Conservation (phyloP, 2,797 vertebrate genomes). For the Dallia pectoralis region DNA sequence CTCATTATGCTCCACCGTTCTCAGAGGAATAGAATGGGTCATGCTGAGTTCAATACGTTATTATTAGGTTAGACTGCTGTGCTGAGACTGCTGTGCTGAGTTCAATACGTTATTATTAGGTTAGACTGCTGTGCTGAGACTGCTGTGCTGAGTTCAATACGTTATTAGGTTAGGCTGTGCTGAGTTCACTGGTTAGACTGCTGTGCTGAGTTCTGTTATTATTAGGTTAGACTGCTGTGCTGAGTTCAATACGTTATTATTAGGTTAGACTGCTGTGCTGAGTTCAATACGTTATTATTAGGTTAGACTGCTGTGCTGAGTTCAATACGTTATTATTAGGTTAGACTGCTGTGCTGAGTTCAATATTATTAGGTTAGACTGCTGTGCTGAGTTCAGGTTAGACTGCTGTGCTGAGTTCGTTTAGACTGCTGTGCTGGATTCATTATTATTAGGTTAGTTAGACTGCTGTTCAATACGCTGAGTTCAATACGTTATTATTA, state of each 20-base stretch:
- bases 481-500: slow-evolving; percentile 66
- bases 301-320: too few species aligned
- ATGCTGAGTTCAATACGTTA: slow-evolving; percentile 62
- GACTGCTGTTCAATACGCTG: slow-evolving; percentile 42
- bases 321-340: slow-evolving; percentile 66
- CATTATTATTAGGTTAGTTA: slow-evolving; percentile 68
- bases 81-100: too few species aligned
- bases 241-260: slow-evolving; percentile 68
- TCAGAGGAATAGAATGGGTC: slow-evolving; percentile 63
- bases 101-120: slow-evolving; percentile 55
- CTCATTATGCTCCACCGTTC: slow-evolving; percentile 43
- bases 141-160: slow-evolving; percentile 39
- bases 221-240: slow-evolving; percentile 62
- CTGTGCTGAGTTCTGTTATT: slow-evolving; percentile 59
- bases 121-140: slow-evolving; percentile 57
- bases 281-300: slow-evolving; percentile 56
- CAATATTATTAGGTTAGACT: slow-evolving; percentile 64
- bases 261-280: slow-evolving; percentile 64
- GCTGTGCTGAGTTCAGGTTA: slow-evolving; percentile 59
- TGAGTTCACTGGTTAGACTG: slow-evolving; percentile 65
- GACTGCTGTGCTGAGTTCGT: slow-evolving; percentile 44
- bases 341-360: too few species aligned
- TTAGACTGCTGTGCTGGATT: too few species aligned
- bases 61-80: slow-evolving; percentile 45
- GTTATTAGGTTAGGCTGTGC: slow-evolving; percentile 66